Conservation (phyloP, 2,888 invertebrate genomes). For the Panopea generosa region DNA sequence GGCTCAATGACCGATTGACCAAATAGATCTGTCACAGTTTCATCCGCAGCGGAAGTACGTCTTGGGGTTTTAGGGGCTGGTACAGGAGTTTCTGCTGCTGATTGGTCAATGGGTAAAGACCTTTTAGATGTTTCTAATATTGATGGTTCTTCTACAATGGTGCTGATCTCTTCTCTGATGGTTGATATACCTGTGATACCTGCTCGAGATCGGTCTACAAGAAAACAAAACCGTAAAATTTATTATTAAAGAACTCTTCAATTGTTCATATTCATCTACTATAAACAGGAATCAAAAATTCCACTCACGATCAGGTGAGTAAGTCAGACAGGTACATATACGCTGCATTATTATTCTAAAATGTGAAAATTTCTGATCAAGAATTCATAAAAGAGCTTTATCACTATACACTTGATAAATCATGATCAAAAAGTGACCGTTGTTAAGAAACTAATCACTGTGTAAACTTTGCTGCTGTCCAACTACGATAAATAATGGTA, state of each 20-base stretch:
- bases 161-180: conserved; percentile 74
- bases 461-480: too few relatives aligned
- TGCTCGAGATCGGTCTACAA: conserved; percentile 52
- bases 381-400: too few relatives aligned
- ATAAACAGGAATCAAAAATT: too few relatives aligned
- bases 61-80: conserved; percentile 62
- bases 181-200: conserved; percentile 42
- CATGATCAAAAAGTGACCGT: too few relatives aligned
- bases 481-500: too few relatives aligned
- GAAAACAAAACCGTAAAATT: too few relatives aligned
- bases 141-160: conserved; percentile 78
- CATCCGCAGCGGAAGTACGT: conserved; percentile 35
- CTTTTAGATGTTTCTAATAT: conserved; percentile 61
- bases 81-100: conserved; percentile 54
- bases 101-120: conserved; percentile 36
- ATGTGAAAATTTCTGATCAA: too few relatives aligned
- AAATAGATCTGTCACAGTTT: conserved; percentile 71
- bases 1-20: conserved; percentile 73
- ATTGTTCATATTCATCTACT: not conserved
- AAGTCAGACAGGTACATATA: too few relatives aligned
- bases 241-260: not conserved
- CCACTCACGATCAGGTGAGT: too few relatives aligned
- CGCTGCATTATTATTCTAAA: too few relatives aligned
- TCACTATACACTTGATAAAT: too few relatives aligned
- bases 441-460: too few relatives aligned